These are phyloP conservation scores for Oenanthe melanoleuca DNA, from an alignment of 2,113 vertebrate genomes.

Conservation along the genomic window DNA sequence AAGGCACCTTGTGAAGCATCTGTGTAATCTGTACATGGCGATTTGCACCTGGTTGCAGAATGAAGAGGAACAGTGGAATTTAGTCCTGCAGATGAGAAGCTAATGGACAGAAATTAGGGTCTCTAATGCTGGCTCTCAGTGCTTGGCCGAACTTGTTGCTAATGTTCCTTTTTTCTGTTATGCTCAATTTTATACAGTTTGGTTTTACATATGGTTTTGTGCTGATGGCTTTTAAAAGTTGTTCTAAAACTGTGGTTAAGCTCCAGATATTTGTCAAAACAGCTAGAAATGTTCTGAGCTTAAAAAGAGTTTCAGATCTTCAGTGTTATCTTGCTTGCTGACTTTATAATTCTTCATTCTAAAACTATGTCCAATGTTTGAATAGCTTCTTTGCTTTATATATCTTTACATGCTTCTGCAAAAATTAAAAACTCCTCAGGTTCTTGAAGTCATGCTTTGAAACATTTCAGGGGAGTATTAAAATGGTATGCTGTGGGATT, in stretches of 20 bases:
- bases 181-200: fast-evolving
- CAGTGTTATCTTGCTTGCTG: background rate
- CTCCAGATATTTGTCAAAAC: background rate
- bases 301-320: background rate
- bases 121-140: background rate
- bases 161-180: background rate
- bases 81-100: background rate
- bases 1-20: background rate
- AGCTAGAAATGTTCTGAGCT: background rate
- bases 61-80: background rate
- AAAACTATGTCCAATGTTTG: background rate
- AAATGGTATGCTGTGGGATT: background rate
- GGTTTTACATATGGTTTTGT: background rate
- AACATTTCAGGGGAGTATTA: background rate
- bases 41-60: background rate
- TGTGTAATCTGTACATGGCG: fast-evolving
- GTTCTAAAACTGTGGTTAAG: background rate
- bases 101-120: fast-evolving
- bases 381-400: background rate
- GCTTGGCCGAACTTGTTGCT: background rate
- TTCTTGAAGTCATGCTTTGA: background rate
- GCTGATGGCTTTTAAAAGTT: background rate
- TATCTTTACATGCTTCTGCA: background rate
- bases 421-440: background rate
- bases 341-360: background rate